A percentile compares a stretch with the other conserved stretches of the same genome.
These are phyloP conservation scores for Picus viridis DNA, from an alignment of 2,797 vertebrate species.

Conservation along the genomic window DNA sequence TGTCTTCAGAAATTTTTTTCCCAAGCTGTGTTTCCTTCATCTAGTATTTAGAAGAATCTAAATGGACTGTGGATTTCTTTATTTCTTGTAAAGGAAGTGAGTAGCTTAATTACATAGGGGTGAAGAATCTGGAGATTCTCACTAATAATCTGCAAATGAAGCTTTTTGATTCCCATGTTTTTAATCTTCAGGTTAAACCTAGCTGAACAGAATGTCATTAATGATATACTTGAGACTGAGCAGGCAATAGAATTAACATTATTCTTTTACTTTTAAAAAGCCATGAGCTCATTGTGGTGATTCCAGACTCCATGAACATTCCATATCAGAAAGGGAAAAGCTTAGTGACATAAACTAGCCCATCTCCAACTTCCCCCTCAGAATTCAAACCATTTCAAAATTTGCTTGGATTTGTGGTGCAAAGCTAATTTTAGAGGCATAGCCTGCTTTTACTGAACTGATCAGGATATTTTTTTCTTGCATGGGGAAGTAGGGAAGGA, in stretches of 20 bases:
- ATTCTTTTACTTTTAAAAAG: background rate
- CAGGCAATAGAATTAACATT: background rate
- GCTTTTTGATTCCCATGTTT: background rate
- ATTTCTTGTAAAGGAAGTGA: background rate
- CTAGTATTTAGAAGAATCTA: background rate
- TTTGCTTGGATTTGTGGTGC: background rate
- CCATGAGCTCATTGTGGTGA: background rate
- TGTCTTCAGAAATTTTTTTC: background rate
- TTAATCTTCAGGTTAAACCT: background rate
- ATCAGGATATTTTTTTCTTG: background rate
- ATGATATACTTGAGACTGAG: background rate
- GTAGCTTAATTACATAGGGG: background rate
- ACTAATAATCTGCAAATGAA: background rate
- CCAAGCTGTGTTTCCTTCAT: background rate
- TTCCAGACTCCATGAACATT: background rate
- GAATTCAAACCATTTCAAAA: background rate
- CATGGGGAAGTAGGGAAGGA: background rate
- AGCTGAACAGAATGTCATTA: background rate
- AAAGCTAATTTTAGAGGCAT: background rate
- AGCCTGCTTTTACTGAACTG: background rate
- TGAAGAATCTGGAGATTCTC: background rate
- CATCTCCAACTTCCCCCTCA: background rate
- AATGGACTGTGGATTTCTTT: constrained; percentile 31
- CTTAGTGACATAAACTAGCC: background rate
- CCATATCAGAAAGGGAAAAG: background rate